Base-by-base conservation (phyloP, 2,888 invertebrate species). In the Prenolepis imparis region DNA sequence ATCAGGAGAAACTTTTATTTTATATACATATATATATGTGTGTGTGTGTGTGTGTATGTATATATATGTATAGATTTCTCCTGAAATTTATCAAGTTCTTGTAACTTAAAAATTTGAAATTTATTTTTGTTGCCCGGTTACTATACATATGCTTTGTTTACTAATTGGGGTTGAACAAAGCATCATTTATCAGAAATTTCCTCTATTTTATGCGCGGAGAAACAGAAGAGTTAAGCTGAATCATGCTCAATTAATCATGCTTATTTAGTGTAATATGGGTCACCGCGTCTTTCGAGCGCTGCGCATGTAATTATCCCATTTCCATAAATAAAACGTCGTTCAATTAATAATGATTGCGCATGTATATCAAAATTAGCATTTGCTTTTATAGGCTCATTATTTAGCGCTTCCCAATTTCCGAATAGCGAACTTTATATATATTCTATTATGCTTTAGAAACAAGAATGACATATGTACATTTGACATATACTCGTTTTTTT, bases 111-210 rank as follows among this genome's bases (percentile, higher is more conserved):
- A 36, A 59, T 68, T 36, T 36, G 24, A 28, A 36, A 59, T 68
- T 36, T 36, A 21, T 57, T 39, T 75, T 67, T 59, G 32, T 41
- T 55, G 32, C 15, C 32, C 15, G 18, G 18, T 44, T 44, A 44
- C 59, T 72, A 52, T 9, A 59, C 44, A 73, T n/a, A n/a, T 44
- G 73, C 73, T 55, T 41, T 72, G 59, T 80, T 80, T 73, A 6
- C 73, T 80, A 80, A 80, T 80, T 80, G 36, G 59, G 59, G 73
- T 32, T 59, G 24, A 6, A 80, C 36, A 72, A 59, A 80, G 74
- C 74, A 72, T 80, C 78, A 80, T 80, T 80, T 73, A 80, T 80
- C 78, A 80, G 78, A 80, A 80, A 80, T 80, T 80, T 72, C 78
- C 73, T 32, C 32, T 59, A 80, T 44, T 80, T 80, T 80, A 59